phyloP scores from a whole-genome alignment of 1,140 invertebrate species.

The Apis laboriosa region DNA sequence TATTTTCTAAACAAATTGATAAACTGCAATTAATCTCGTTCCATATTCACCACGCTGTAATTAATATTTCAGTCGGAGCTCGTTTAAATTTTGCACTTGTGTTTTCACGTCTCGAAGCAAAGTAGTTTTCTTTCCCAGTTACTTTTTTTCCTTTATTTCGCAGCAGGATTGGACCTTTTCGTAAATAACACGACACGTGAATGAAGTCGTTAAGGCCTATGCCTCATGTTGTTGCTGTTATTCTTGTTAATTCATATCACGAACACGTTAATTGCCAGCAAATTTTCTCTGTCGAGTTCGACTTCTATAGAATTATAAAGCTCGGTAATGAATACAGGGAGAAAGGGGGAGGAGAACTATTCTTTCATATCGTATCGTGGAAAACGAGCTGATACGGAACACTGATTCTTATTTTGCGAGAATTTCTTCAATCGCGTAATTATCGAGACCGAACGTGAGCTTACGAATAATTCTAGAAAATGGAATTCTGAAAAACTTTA shows the following conservation, averaged over 20 bases:
- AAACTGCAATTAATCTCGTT: background rate
- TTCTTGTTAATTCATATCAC: constrained; percentile 3
- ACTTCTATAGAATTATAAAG: too few species aligned
- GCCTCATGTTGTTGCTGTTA: background rate
- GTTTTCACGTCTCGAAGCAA: background rate
- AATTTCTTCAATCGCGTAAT: background rate
- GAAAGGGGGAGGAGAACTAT: too few species aligned
- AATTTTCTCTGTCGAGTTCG: background rate
- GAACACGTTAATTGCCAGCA: constrained; percentile 3
- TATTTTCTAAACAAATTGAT: background rate
- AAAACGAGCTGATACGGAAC: background rate
- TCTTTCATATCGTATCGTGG: background rate
- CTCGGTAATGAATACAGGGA: too few species aligned
- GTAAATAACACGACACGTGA: background rate
- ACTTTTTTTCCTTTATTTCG: background rate
- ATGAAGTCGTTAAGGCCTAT: background rate
- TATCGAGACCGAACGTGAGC: background rate
- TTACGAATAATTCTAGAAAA: too few species aligned
- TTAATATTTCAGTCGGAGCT: background rate
- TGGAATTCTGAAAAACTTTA: background rate
- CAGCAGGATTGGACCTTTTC: too few species aligned
- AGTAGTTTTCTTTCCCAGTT: too few species aligned
- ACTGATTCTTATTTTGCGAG: background rate
- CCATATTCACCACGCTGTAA: background rate
- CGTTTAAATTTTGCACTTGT: background rate